These are phyloP conservation scores for Philopedon plagiatum DNA, from an alignment of 2,888 invertebrate species.

Conservation along the genomic window DNA sequence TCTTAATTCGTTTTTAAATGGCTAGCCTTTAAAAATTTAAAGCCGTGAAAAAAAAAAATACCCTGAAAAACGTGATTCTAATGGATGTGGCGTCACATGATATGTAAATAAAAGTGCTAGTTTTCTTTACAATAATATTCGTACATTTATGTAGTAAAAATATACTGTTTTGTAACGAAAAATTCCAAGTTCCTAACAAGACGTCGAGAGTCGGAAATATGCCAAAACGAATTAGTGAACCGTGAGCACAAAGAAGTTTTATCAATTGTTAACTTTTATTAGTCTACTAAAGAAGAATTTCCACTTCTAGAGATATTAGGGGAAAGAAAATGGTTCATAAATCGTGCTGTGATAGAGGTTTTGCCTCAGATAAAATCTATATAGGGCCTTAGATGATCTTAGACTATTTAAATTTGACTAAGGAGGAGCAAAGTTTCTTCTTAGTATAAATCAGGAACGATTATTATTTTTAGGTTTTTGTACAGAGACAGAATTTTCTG, in stretches of 20 bases:
- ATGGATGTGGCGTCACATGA: too few species aligned
- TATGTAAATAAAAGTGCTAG: too few species aligned
- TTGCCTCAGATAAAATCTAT: conserved; percentile 4
- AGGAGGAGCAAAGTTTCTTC: not conserved
- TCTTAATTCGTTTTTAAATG: too few species aligned
- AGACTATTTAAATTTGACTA: not conserved
- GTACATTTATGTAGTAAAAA: not conserved
- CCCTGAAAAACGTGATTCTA: too few species aligned
- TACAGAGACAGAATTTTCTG: too few species aligned
- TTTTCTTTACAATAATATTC: too few species aligned
- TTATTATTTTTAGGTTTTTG: too few species aligned
- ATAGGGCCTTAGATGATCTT: not conserved
- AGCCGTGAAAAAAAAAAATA: too few species aligned
- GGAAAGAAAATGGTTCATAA: conserved; percentile 11
- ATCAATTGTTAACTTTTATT: conserved; percentile 22
- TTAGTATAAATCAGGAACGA: not conserved
- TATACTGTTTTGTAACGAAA: not conserved
- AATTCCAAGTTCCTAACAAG: not conserved
- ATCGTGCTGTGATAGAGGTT: not conserved
- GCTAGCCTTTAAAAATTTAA: too few species aligned
- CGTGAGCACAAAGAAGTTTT: conserved; percentile 19
- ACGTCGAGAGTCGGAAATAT: conserved; percentile 6
- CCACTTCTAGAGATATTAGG: not conserved
- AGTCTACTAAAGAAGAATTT: conserved; percentile 10
- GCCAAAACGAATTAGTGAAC: conserved; percentile 15